A percentile compares a stretch with the other conserved stretches of the same genome.
phyloP scores from a whole-genome alignment of 2,888 invertebrate species.

The Synergus umbraculus region DNA sequence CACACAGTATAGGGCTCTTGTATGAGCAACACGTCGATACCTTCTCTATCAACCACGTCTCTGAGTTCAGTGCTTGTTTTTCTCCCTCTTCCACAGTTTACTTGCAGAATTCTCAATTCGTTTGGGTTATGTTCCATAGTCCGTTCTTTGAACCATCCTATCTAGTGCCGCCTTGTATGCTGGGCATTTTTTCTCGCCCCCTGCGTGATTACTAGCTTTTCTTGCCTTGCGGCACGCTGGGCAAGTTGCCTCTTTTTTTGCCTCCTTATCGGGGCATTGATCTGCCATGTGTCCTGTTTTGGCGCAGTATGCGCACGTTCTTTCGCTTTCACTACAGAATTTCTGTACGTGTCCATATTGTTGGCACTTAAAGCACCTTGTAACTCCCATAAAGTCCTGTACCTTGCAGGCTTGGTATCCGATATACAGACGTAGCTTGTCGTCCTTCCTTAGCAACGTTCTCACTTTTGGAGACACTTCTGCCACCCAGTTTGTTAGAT shows the following conservation, averaged over 20 bases:
- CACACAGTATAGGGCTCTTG: no score
- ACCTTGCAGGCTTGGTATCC: constrained; percentile 49
- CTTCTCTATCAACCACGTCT: no score
- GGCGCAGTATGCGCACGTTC: constrained; percentile 47
- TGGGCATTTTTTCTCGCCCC: constrained; percentile 25
- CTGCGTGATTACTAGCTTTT: neutral
- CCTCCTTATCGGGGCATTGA: neutral
- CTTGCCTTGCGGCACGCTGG: constrained; percentile 1
- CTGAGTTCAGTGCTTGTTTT: no score
- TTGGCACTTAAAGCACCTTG: constrained; percentile 56
- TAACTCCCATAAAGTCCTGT: constrained; percentile 42
- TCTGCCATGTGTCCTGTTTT: constrained; percentile 10
- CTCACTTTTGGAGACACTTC: constrained; percentile 25
- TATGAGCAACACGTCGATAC: no score
- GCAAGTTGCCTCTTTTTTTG: neutral
- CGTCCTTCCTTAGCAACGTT: neutral
- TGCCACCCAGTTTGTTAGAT: constrained; percentile 20
- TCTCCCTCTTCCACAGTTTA: no score
- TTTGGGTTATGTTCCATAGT: neutral
- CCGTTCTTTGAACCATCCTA: neutral
- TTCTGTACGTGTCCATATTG: constrained; percentile 49
- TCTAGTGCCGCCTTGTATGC: neutral
- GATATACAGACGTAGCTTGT: constrained; percentile 2
- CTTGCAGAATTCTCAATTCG: no score
- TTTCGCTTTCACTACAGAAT: constrained; percentile 43